Conservation (phyloP, 2,113 vertebrate genomes). For the Cryptotis parvus region DNA sequence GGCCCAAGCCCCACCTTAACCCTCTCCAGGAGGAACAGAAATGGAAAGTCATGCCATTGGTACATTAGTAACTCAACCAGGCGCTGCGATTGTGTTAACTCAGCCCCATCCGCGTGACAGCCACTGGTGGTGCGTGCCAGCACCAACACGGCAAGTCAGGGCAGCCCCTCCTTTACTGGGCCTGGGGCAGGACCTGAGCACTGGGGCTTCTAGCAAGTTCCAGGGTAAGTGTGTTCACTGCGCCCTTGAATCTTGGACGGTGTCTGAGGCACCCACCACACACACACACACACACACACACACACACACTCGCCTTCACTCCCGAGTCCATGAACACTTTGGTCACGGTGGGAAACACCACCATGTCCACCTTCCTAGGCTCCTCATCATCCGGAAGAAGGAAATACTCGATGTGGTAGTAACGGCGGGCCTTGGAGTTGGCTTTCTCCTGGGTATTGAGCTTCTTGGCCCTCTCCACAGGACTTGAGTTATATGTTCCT, state of each 20-base stretch:
- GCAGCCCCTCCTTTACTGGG: neutral
- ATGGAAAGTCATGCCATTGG: too few species aligned
- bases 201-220: neutral
- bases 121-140: too few species aligned
- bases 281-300: too few species aligned
- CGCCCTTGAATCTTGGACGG: too few species aligned
- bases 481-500: too few species aligned
- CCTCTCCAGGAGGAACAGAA: too few species aligned
- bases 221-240: too few species aligned
- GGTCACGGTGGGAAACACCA: slow-evolving; percentile 85
- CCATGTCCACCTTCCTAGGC: slow-evolving; percentile 86
- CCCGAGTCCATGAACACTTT: slow-evolving; percentile 88
- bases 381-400: slow-evolving; percentile 87
- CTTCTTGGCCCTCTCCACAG: too few species aligned
- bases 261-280: too few species aligned
- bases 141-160: too few species aligned
- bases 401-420: slow-evolving; percentile 90
- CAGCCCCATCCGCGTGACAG: neutral
- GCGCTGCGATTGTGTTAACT: neutral
- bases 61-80: neutral
- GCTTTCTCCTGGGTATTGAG: neutral
- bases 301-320: slow-evolving; percentile 86
- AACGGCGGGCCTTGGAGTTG: slow-evolving; percentile 75
- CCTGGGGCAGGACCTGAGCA: neutral
- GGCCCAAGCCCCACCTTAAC: too few species aligned